phyloP scores from a whole-genome alignment of 2,797 vertebrate genomes.

The Anabacerthia variegaticeps region DNA sequence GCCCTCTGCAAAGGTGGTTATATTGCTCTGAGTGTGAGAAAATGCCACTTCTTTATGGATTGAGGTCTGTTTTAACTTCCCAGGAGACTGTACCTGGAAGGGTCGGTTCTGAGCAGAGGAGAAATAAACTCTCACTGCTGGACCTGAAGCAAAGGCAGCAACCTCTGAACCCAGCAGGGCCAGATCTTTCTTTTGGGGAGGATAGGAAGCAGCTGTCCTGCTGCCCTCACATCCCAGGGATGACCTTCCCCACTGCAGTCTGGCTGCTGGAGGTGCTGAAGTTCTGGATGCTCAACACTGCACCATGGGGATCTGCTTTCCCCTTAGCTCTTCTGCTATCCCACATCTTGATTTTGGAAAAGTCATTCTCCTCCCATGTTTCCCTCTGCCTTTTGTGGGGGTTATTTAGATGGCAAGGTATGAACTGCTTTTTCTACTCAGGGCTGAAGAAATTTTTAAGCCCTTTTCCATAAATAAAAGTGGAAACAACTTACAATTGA shows the following conservation, averaged over 20 bases:
- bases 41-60: conserved; percentile 46
- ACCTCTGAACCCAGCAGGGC: background rate
- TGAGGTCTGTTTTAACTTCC: conserved; percentile 29
- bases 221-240: accelerated
- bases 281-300: background rate
- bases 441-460: background rate
- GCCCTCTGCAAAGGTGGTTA: conserved; percentile 9
- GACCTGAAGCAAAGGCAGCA: background rate
- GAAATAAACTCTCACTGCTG: background rate
- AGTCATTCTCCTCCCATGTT: background rate
- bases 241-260: background rate
- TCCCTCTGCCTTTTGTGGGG: background rate
- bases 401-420: background rate
- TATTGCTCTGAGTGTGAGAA: background rate
- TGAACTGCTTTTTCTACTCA: background rate
- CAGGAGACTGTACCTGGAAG: background rate
- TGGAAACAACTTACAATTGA: background rate
- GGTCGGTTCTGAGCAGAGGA: background rate
- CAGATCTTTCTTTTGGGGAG: background rate
- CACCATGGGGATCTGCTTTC: background rate
- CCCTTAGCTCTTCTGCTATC: background rate
- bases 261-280: background rate
- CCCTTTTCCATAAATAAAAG: background rate
- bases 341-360: background rate
- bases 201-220: background rate